Base-by-base conservation (phyloP, 2,113 vertebrate species). In the Crotalus tigris region DNA sequence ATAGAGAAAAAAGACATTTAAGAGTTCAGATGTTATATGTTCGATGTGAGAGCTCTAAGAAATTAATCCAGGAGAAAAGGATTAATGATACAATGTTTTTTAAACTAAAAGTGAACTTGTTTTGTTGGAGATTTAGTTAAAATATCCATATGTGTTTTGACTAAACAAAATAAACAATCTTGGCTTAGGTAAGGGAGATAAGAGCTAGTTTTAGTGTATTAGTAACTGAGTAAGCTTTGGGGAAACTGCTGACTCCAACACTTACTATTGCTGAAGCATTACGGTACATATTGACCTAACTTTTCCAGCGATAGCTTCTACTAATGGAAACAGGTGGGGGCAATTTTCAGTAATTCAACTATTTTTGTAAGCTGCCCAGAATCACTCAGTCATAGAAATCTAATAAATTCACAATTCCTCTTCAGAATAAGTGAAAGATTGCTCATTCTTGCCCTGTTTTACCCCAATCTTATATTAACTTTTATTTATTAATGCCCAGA, bases 161-260 rank as follows among this genome's bases (percentile, higher is more conserved):
- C 5, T 91, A 15, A 92, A 75, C 44, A 90, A 10, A 94, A 4
- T 3, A 58, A 94, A 90, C 3, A 61, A 94, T 92, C 2, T 90
- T 90, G 0, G 10, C 92, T 88, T 11, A 44, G 23, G 12, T 59
- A 57, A 57, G 91, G 49, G 95, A 91, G 29, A 57, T 92, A 93
- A 54, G 85, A 7, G 26, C 6, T 75, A 88, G 26, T 5, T 2
- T 5, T 57, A 9, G 51, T 0, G 44, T 51, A 51, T 6, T 29
- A 69, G 7, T 17, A 19, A 7, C 33, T 81, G 69, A 39, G 69
- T 81, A 81, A 81, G 75, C 33, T 81, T 39, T 81, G 19, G 26
- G 44, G 39, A 46, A 90, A 64, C 51, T 90, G 21, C 26, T 3
- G 44, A 15, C 3, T 93, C 59, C 1, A 26, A 33, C 53, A 51